Evolutionary conservation across 2,113 vertebrate genomes (phyloP).

Genomic region (Haemorhous mexicanus): DNA sequence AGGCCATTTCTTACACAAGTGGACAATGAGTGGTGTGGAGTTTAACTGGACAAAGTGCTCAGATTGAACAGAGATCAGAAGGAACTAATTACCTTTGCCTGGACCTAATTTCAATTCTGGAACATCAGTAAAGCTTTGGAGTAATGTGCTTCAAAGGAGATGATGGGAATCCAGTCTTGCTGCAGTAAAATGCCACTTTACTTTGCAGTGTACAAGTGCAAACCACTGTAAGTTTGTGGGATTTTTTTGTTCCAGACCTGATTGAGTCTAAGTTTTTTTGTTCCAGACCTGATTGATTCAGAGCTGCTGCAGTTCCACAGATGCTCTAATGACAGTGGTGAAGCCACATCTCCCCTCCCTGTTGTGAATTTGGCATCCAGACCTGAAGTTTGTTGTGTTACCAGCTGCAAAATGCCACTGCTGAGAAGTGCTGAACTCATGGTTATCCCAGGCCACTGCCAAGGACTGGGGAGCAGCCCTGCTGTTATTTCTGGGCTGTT

Average conservation of each 20-base stretch:
- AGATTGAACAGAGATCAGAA: neutral
- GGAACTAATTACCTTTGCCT: neutral
- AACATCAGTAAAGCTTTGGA: neutral
- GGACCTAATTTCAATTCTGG: neutral
- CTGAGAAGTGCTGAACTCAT: neutral
- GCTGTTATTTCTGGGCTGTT: neutral
- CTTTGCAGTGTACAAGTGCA: neutral
- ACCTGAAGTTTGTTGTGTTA: neutral
- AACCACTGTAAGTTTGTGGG: neutral
- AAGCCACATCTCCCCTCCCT: neutral
- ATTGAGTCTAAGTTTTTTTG: neutral
- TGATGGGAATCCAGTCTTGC: neutral
- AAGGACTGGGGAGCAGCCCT: neutral
- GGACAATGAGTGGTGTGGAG: neutral
- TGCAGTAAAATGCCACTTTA: neutral
- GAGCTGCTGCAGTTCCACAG: neutral
- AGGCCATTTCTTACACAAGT: neutral
- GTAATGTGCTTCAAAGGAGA: neutral
- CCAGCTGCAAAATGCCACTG: neutral
- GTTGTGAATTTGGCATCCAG: neutral
- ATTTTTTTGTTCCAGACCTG: neutral
- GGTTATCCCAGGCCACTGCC: neutral
- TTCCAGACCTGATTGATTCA: neutral
- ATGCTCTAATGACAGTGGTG: rapidly evolving
- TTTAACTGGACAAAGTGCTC: neutral